Percentiles rank a stretch among this genome's conserved stretches.
These are phyloP conservation scores for Malachius bipustulatus DNA, from an alignment of 2,888 invertebrate species.

Conservation along the genomic window DNA sequence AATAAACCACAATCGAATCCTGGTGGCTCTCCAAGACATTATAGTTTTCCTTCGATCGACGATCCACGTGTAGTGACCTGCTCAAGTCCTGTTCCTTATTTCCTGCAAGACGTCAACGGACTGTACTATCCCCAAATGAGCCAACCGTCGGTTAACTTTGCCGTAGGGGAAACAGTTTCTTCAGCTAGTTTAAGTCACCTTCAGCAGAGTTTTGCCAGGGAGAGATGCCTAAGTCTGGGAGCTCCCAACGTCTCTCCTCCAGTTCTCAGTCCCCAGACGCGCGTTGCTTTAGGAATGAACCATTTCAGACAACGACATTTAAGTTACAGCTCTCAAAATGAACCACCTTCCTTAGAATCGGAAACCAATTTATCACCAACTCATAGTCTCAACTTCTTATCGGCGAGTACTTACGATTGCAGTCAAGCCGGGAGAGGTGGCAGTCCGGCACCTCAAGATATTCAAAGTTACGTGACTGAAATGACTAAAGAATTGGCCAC, in stretches of 20 bases:
- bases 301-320: slow-evolving; percentile 40
- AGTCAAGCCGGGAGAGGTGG: slow-evolving; percentile 41
- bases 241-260: slow-evolving; percentile 38
- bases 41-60: slow-evolving; percentile 56
- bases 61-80: slow-evolving; percentile 36
- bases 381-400: slow-evolving; percentile 38
- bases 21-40: slow-evolving; percentile 49
- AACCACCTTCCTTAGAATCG: slow-evolving; percentile 51
- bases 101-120: slow-evolving; percentile 31
- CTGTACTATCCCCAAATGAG: slow-evolving; percentile 31
- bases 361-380: slow-evolving; percentile 37
- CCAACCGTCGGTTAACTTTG: slow-evolving; percentile 48
- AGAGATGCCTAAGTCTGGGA: slow-evolving; percentile 54
- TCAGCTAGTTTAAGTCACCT: slow-evolving; percentile 29
- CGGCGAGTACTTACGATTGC: slow-evolving; percentile 42
- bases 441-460: slow-evolving; percentile 48
- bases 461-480: slow-evolving; percentile 65
- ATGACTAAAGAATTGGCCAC: slow-evolving; percentile 68
- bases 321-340: slow-evolving; percentile 64
- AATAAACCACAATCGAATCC: slow-evolving; percentile 14
- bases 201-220: slow-evolving; percentile 30
- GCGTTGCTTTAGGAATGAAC: slow-evolving; percentile 50
- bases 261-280: slow-evolving; percentile 49
- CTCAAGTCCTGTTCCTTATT: slow-evolving; percentile 35
- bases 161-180: slow-evolving; percentile 51